phyloP scores from a whole-genome alignment of 2,797 vertebrate genomes.

The Enteromius mattozi region DNA sequence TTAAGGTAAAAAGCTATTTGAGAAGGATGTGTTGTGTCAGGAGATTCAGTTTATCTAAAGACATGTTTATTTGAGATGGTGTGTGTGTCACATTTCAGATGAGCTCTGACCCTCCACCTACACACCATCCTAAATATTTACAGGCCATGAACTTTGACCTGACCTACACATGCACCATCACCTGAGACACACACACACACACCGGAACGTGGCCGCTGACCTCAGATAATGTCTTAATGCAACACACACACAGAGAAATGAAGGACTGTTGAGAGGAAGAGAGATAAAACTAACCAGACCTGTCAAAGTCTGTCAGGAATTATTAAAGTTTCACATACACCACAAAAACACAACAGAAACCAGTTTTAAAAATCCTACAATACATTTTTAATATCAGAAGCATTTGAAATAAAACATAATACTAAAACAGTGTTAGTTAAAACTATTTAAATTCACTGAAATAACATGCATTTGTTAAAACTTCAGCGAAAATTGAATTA shows the following conservation, averaged over 20 bases:
- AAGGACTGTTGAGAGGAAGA: slow-evolving; percentile 22
- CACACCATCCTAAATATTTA: slow-evolving; percentile 69
- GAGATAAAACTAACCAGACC: slow-evolving; percentile 23
- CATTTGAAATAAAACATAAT: neutral
- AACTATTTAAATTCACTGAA: neutral
- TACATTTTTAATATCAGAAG: neutral
- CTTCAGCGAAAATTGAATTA: neutral
- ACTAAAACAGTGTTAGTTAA: neutral
- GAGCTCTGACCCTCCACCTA: slow-evolving; percentile 66
- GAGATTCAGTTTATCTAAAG: neutral
- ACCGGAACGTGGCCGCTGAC: slow-evolving; percentile 58
- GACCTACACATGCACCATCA: slow-evolving; percentile 51
- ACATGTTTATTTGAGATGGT: neutral
- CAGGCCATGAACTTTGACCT: slow-evolving; percentile 64
- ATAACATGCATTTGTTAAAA: neutral
- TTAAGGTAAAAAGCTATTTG: too few species aligned
- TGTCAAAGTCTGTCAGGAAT: neutral
- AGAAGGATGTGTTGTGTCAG: neutral
- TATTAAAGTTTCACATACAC: neutral
- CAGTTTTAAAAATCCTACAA: neutral
- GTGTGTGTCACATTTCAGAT: neutral
- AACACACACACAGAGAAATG: slow-evolving; percentile 37
- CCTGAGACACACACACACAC: slow-evolving; percentile 62
- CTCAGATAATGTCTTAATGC: slow-evolving; percentile 60
- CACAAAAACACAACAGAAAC: neutral